Evolutionary conservation across 2,113 vertebrate species (phyloP), one percentile per base, ranked within the genome.

Genomic region (Vicugna pacos): DNA sequence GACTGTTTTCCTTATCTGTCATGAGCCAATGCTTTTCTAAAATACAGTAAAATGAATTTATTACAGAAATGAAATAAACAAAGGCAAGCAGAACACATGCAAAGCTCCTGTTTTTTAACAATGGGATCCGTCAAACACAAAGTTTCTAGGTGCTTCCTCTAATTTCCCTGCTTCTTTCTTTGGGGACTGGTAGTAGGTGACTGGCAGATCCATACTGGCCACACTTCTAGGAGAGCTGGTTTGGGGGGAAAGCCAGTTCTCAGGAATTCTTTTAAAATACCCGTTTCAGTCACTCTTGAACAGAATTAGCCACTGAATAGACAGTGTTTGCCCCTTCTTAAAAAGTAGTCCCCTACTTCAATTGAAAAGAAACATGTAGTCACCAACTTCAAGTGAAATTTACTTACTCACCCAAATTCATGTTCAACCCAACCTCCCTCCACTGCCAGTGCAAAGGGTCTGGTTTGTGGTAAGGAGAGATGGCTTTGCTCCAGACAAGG

Each of bases 41-140:
- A 62, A 70, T 82, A 56, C 2, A 96, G 24, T 89, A 65, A 76
- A 87, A 82, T 85, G n/a, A 82, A 90, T 91, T 91, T 75, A 88
- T 87, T 96, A 48, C 17, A 73, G 50, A 93, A 81, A 80, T 48
- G 64, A 94, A n/a, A 60, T 46, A 96, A 76, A 72, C 24, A 35
- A 65, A 83, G 35, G 73, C 24, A 86, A 42, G 87, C 13, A 82
- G 38, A 54, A 46, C 30, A 86, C 7, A 46, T 56, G 28, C 46
- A 54, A 62, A 94, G 28, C 50, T 48, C 69, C 20, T 77, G 77
- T 35, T 94, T 11, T 93, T 16, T 10, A 9, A 42, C 38, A 93
- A 82, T 56, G 24, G 91, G 79, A 75, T 38, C 32, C 24, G 69
- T 2, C 28, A 81, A 67, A 84, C 5, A 28, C 20, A 35, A 16